Percentiles rank a stretch among this genome's conserved stretches.
Evolutionary conservation across 2,113 vertebrate genomes (phyloP).

Genomic region (Hypanus sabinus): DNA sequence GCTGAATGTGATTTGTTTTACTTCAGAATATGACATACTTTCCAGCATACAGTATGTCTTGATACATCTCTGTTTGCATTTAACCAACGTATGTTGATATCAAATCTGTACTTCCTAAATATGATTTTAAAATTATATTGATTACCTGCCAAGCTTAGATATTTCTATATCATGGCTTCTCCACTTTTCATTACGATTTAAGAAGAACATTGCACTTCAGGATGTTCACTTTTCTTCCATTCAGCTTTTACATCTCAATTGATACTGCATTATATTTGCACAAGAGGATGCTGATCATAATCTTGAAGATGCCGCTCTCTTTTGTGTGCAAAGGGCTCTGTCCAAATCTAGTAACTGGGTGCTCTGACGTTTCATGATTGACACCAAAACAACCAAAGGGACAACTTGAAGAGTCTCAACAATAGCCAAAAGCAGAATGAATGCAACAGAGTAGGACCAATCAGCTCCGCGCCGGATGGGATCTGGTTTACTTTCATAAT

Average conservation of each 20-base stretch:
- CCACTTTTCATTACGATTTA: background rate
- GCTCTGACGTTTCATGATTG: background rate
- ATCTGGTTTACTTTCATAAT: slow-evolving; percentile 22
- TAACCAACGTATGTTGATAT: background rate
- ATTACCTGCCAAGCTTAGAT: slow-evolving; percentile 12
- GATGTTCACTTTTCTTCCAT: background rate
- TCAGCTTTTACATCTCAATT: background rate
- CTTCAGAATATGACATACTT: background rate
- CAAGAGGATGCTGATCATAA: background rate
- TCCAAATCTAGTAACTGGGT: background rate
- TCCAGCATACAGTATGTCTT: background rate
- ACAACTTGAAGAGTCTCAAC: slow-evolving; percentile 32
- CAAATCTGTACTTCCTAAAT: background rate
- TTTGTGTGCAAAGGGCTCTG: slow-evolving; percentile 26
- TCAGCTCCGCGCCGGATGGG: background rate
- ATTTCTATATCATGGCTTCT: background rate
- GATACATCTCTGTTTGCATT: background rate
- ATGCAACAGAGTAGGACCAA: background rate
- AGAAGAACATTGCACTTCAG: background rate
- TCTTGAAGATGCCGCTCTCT: background rate
- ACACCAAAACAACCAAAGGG: slow-evolving; percentile 1
- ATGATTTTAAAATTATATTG: background rate
- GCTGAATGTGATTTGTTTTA: background rate
- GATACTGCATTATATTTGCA: background rate
- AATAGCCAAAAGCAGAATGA: slow-evolving; percentile 16